Conservation (phyloP, 2,797 vertebrate genomes). For the Pipistrellus kuhlii region DNA sequence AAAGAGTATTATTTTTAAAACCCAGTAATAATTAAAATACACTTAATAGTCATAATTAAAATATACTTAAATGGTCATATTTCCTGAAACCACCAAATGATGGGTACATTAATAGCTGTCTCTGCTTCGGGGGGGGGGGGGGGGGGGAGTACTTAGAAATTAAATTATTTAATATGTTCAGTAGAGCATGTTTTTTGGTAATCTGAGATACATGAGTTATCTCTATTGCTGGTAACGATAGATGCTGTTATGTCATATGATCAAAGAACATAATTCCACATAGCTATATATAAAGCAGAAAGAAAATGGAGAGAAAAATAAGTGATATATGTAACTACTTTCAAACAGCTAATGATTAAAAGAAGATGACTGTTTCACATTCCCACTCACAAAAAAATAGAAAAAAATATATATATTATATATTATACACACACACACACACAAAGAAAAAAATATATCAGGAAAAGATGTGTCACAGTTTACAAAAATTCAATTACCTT, state of each 20-base stretch:
- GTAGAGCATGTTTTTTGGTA: neutral
- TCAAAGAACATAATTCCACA: neutral
- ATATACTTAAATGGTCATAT: neutral
- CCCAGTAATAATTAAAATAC: constrained; percentile 26
- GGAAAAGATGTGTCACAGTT: constrained; percentile 7
- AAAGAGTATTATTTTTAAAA: constrained; percentile 15
- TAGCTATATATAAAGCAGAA: neutral
- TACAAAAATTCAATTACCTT: neutral
- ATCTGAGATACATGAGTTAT: neutral
- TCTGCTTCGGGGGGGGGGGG: neutral
- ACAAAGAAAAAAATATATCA: neutral
- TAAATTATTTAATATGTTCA: neutral
- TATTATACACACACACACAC: no score
- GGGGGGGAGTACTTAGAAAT: neutral
- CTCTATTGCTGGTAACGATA: neutral
- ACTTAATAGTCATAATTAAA: neutral
- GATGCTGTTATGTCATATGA: neutral
- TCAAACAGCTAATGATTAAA: neutral
- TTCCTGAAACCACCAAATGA: neutral
- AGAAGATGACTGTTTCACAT: neutral
- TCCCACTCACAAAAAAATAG: neutral
- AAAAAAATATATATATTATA: neutral
- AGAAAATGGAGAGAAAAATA: neutral
- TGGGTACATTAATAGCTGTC: neutral
- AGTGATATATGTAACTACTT: neutral